phyloP scores from a whole-genome alignment of 1,140 invertebrate genomes.

The Trichonephila clavata region DNA sequence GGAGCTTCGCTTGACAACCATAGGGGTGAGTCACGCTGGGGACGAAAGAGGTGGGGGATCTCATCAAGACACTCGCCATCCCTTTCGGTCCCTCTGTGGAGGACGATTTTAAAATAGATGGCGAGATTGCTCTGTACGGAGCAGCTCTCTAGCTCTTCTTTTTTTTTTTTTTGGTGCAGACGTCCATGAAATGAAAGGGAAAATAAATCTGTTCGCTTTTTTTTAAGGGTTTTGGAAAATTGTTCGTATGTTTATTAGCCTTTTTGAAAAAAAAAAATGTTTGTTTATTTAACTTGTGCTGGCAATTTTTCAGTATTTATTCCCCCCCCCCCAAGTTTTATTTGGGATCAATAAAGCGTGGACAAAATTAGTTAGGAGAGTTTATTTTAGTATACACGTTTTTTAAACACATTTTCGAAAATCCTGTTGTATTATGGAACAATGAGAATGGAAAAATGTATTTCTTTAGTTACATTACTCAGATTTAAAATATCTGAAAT shows the following conservation, averaged over 20 bases:
- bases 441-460: no score
- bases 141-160: not conserved
- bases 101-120: constrained; percentile 62
- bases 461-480: no score
- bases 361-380: no score
- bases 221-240: not conserved
- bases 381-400: no score
- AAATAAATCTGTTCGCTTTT: not conserved
- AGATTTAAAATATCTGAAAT: no score
- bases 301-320: no score
- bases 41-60: constrained; percentile 7
- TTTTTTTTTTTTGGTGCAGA: not conserved
- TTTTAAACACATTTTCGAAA: no score
- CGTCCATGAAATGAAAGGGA: not conserved
- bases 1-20: constrained; percentile 1
- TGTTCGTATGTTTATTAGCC: not conserved
- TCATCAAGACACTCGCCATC: constrained; percentile 53
- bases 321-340: no score
- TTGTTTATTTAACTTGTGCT: not conserved
- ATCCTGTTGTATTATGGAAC: no score
- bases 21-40: constrained; percentile 52
- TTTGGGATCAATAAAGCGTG: no score
- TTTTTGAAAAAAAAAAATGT: not conserved
- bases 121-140: constrained; percentile 2
- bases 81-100: constrained; percentile 33